Conservation (phyloP, 2,113 vertebrate genomes). For the Rostratula benghalensis region DNA sequence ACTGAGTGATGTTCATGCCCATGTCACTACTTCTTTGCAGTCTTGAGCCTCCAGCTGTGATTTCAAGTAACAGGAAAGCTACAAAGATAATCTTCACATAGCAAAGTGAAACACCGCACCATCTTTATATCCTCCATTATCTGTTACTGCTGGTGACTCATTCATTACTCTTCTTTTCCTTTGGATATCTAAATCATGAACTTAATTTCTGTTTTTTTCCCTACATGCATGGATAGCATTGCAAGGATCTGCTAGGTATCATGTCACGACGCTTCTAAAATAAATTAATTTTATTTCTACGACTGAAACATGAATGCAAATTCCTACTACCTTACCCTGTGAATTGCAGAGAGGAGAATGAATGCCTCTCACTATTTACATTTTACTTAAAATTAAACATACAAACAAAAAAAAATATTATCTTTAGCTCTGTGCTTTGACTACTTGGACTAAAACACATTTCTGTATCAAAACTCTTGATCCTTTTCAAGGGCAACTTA, state of each 20-base stretch:
- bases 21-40: neutral
- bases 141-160: neutral
- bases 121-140: neutral
- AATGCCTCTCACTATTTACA: neutral
- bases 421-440: neutral
- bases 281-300: neutral
- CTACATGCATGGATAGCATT: neutral
- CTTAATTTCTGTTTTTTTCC: neutral
- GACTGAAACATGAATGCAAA: neutral
- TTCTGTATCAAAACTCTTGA: neutral
- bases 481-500: neutral
- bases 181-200: neutral
- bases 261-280: neutral
- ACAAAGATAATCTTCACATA: neutral
- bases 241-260: fast-evolving
- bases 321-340: neutral
- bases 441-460: neutral
- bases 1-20: fast-evolving
- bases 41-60: neutral
- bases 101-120: neutral
- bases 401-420: neutral
- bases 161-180: neutral
- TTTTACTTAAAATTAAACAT: neutral
- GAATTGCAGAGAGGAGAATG: neutral
- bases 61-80: neutral